phyloP scores from a whole-genome alignment of 2,797 vertebrate species.

The Pangasius djambal region DNA sequence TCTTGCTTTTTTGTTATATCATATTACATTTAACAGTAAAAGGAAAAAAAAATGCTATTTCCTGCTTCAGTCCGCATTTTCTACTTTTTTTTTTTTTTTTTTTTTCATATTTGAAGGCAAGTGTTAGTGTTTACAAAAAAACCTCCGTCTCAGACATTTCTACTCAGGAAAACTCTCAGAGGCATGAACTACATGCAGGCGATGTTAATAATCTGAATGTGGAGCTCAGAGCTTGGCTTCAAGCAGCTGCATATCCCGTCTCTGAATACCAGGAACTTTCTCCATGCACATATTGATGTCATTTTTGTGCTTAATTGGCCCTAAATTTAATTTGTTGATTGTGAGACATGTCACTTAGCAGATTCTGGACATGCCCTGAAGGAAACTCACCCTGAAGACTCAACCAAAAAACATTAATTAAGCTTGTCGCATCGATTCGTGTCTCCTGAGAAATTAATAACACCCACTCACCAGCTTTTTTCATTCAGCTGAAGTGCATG shows the following conservation, averaged over 20 bases:
- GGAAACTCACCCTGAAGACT: slow-evolving; percentile 8
- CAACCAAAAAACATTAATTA: slow-evolving; percentile 22
- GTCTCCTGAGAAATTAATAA: slow-evolving; percentile 50
- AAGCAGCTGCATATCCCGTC: background rate
- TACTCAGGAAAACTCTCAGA: background rate
- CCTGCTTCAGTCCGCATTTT: background rate
- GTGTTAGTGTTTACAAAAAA: background rate
- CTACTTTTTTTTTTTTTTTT: background rate
- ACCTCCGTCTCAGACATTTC: background rate
- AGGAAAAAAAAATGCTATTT: background rate
- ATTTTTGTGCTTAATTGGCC: background rate
- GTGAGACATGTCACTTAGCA: background rate
- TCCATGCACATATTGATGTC: background rate
- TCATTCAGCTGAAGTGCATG: slow-evolving; percentile 38
- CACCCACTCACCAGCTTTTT: slow-evolving; percentile 41
- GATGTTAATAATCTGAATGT: background rate
- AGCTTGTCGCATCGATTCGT: slow-evolving; percentile 25
- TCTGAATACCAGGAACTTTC: background rate
- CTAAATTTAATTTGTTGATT: background rate
- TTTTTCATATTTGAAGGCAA: background rate
- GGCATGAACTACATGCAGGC: background rate
- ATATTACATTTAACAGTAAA: background rate
- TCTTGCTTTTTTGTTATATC: background rate
- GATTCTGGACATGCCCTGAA: background rate
- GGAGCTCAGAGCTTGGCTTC: background rate